These are phyloP conservation scores for Macropus fuliginosus DNA, from an alignment of 2,797 vertebrate species.

Conservation along the genomic window DNA sequence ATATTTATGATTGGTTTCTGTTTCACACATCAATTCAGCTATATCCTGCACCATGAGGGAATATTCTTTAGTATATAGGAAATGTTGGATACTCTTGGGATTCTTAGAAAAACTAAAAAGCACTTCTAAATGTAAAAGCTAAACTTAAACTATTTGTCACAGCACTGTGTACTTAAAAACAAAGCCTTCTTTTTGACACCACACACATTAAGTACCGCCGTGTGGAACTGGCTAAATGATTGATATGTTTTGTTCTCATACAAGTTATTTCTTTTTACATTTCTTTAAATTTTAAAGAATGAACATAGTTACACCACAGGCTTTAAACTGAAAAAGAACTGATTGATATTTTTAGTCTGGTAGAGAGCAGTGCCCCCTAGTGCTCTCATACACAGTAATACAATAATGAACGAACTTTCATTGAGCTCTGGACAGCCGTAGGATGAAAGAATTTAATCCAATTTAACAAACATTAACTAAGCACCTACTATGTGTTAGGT, in stretches of 20 bases:
- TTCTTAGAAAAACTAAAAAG: slow-evolving; percentile 74
- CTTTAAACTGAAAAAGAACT: slow-evolving; percentile 43
- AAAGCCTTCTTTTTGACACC: slow-evolving; percentile 72
- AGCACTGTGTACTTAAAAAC: slow-evolving; percentile 69
- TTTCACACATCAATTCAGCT: slow-evolving; percentile 77
- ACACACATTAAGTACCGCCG: slow-evolving; percentile 65
- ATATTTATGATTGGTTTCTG: slow-evolving; percentile 78
- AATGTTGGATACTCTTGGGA: slow-evolving; percentile 79
- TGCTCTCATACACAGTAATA: slow-evolving; percentile 16
- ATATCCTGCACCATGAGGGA: slow-evolving; percentile 75
- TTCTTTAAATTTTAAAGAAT: background rate
- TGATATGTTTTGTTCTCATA: slow-evolving; percentile 67
- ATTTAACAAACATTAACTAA: background rate
- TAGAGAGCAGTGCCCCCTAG: slow-evolving; percentile 76
- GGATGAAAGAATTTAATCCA: background rate
- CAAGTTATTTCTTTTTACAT: slow-evolving; percentile 67
- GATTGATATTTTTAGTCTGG: background rate
- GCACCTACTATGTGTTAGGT: background rate
- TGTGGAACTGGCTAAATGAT: slow-evolving; percentile 67
- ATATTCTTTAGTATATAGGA: slow-evolving; percentile 78
- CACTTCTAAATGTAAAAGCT: slow-evolving; percentile 71
- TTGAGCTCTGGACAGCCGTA: background rate
- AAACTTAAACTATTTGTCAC: slow-evolving; percentile 77
- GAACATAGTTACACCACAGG: slow-evolving; percentile 34
- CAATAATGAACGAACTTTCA: background rate